These are phyloP conservation scores for Caradrina kadenii DNA, from an alignment of 2,888 invertebrate species.

Conservation along the genomic window DNA sequence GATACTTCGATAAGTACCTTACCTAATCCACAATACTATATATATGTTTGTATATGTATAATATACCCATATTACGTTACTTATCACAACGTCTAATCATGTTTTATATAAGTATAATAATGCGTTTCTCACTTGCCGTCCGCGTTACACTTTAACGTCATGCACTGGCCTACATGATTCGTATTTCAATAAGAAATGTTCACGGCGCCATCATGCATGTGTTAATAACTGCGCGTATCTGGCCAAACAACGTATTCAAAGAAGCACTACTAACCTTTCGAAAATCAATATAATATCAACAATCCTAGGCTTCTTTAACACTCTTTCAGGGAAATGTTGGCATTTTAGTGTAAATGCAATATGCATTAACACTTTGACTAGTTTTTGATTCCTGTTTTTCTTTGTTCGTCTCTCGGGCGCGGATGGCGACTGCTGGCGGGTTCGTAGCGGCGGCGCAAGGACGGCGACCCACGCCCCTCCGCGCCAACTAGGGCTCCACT, in stretches of 20 bases:
- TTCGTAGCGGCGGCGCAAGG: constrained; percentile 67
- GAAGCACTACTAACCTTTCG: constrained; percentile 79
- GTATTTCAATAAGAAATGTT: constrained; percentile 46
- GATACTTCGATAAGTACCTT: constrained; percentile 14
- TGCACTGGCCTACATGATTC: constrained; percentile 54
- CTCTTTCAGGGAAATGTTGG: constrained; percentile 61
- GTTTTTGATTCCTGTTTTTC: constrained; percentile 66
- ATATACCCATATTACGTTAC: constrained; percentile 22
- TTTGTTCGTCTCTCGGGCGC: constrained; percentile 73
- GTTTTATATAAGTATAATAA: not conserved
- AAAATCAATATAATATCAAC: constrained; percentile 59
- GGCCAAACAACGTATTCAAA: constrained; percentile 68
- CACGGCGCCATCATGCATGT: constrained; percentile 69
- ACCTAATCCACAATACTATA: constrained; percentile 23
- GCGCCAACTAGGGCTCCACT: constrained; percentile 68
- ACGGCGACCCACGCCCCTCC: constrained; percentile 78
- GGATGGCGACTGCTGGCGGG: constrained; percentile 73
- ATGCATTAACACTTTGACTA: constrained; percentile 64
- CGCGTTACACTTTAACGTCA: constrained; percentile 47
- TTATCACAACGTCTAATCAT: constrained; percentile 33
- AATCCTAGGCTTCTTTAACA: constrained; percentile 71
- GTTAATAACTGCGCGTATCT: constrained; percentile 50
- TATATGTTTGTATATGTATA: no score
- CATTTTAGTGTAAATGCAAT: constrained; percentile 72
- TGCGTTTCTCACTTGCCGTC: constrained; percentile 53